Percentiles rank a stretch among this genome's conserved stretches.
phyloP scores from a whole-genome alignment of 2,888 invertebrate species.

The Eueremaeus valkanovi region DNA sequence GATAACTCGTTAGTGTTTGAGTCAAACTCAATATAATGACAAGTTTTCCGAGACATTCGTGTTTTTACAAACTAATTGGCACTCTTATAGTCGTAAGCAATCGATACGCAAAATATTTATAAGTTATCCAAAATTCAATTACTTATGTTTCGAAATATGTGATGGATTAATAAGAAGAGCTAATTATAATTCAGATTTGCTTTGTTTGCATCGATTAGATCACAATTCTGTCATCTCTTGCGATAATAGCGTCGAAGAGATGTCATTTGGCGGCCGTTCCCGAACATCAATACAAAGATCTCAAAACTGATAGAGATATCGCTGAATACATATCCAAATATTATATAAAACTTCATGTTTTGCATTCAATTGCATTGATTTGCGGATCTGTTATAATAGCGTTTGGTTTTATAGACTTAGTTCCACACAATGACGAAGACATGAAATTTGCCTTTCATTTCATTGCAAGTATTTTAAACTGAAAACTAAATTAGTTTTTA shows the following conservation, averaged over 20 bases:
- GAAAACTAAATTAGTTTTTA: neutral
- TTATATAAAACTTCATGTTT: slow-evolving; percentile 17
- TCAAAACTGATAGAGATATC: neutral
- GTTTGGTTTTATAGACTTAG: slow-evolving; percentile 29
- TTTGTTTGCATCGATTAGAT: neutral
- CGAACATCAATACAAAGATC: neutral
- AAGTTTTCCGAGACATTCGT: slow-evolving; percentile 31
- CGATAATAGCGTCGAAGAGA: slow-evolving; percentile 12
- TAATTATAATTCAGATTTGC: neutral
- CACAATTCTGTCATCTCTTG: neutral
- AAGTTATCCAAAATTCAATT: neutral
- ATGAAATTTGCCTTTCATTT: slow-evolving; percentile 38
- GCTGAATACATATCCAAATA: slow-evolving; percentile 14
- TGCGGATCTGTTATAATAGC: slow-evolving; percentile 15
- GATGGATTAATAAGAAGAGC: neutral
- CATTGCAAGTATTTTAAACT: slow-evolving; percentile 26
- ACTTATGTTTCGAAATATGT: too few relatives aligned
- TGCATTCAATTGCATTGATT: slow-evolving; percentile 26
- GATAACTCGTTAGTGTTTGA: neutral
- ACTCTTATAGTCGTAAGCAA: slow-evolving; percentile 31
- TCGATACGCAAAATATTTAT: too few relatives aligned
- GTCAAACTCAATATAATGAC: neutral
- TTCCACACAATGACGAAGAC: slow-evolving; percentile 18
- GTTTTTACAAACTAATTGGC: slow-evolving; percentile 37
- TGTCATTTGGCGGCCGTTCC: neutral